Evolutionary conservation across 2,113 vertebrate species (phyloP), one percentile per base, ranked within the genome.

Genomic region (Elgaria multicarinata): DNA sequence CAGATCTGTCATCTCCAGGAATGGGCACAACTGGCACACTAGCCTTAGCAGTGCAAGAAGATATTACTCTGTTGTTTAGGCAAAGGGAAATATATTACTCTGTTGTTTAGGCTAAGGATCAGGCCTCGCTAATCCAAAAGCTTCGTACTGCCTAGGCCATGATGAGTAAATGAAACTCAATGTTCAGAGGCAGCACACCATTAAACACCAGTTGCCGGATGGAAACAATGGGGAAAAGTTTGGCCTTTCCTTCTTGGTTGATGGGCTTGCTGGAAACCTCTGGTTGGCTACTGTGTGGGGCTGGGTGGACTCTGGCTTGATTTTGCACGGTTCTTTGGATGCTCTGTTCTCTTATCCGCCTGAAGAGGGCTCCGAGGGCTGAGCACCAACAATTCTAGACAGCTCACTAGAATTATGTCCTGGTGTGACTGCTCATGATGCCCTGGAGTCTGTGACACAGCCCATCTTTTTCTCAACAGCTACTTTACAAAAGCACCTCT

Each of bases 401-500:
- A 3, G 10, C 36, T 44, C 28, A 36, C 22, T 79, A 46, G 31
- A 28, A 3, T 67, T 1, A 72, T 39, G 8, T 33, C 50, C 18
- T 20, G 0, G 5, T 3, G 39, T 18, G 22, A 10, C 50, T 58
- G 78, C 33, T 50, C 31, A 79, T 50, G 13, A 44, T 66, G 12
- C 42, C 44, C 64, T 44, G 36, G 10, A 44, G 14, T 66, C 58
- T 46, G 6, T 44, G 13, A 44, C 62, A 44, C 36, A 62, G 26
- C 26, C 31, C 42, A 50, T n/a, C 31, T 26, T 42, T 1, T 0
- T 83, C 64, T 8, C 16, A 7, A 0, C 3, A 1, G 42, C n/a
- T 55, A 1, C 0, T 3, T 74, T 12, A 62, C 14, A 1, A 78
- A 0, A 13, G 0, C 0, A 1, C 20, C 71, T 0, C 75, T 33